Evolutionary conservation across 2,888 invertebrate genomes (phyloP), one percentile per base, ranked within the genome.

Genomic region (Acleris holmiana): DNA sequence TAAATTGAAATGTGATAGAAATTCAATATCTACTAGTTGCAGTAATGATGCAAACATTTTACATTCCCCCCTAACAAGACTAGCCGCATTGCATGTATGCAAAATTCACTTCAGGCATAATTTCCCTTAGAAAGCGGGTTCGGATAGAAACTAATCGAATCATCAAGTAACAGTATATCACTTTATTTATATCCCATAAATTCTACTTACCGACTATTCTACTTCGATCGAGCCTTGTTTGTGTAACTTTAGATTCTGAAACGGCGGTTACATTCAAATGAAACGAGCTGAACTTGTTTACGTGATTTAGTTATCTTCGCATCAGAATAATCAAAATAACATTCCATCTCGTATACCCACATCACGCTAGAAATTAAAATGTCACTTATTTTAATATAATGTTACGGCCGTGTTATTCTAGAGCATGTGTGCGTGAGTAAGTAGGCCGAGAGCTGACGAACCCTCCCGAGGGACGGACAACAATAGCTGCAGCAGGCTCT

Each of bases 381-480:
- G 19, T n/a, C 55, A 55, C 41, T 5, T 23, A 41, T 54, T 15
- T 19, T 8, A 55, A 17, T 23, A 44, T 19, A 29, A 57, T 47
- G 56, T 55, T 55, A 55, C 41, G 44, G 17, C 2, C 21, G 66
- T 70, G 63, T 67, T 68, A 64, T 55, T 60, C 62, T 55, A 60
- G 80, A 81, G 81, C 82, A 80, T 83, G 81, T 85, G 82, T 85
- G 86, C 80, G 84, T 85, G 63, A 47, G 19, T 68, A 66, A 60
- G 73, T 88, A 81, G 89, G 87, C 73, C 89, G 86, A 81, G 79
- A 83, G 80, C 77, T 82, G 78, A 68, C 73, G 78, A 77, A 81
- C 82, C 85, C 84, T 86, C 90, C 83, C 85, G 70, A 72, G 89
- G 91, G 91, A 86, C 79, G 82, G 83, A 85, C 81, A 88, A 92